Conservation (phyloP, 2,797 vertebrate genomes). For the Synanceia verrucosa region DNA sequence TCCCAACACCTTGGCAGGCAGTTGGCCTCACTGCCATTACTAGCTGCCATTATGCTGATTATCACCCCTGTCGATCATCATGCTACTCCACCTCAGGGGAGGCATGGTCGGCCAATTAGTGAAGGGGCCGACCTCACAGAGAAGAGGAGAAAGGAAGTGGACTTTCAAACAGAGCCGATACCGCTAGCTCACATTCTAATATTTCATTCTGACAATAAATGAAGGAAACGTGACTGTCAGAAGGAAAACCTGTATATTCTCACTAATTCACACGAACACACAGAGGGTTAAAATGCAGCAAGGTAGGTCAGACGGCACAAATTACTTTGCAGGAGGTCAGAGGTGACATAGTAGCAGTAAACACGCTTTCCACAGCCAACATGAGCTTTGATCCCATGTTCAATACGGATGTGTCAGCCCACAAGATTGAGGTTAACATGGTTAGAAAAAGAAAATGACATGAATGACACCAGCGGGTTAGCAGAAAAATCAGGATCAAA, state of each 20-base stretch:
- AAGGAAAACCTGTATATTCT: conserved; percentile 33
- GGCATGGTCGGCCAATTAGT: conserved; percentile 61
- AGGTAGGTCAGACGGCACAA: conserved; percentile 16
- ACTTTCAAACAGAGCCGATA: background rate
- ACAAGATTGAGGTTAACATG: conserved; percentile 63
- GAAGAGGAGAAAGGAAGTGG: background rate
- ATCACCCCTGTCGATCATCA: conserved; percentile 75
- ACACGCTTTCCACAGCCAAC: conserved; percentile 47
- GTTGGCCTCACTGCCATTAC: conserved; percentile 51
- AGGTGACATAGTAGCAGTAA: conserved; percentile 57
- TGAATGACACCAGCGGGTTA: conserved; percentile 21
- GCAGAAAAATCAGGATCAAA: conserved; percentile 37
- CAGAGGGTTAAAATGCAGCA: conserved; percentile 53
- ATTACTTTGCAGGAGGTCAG: conserved; percentile 23
- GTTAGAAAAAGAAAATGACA: conserved; percentile 40
- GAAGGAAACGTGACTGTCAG: background rate
- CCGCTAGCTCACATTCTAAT: background rate
- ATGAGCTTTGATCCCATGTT: conserved; percentile 30
- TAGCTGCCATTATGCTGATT: conserved; percentile 73
- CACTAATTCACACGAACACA: conserved; percentile 40
- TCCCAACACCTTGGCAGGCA: conserved; percentile 70
- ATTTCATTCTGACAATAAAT: background rate
- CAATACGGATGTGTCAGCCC: conserved; percentile 35
- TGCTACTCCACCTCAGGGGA: conserved; percentile 20
- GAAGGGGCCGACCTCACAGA: conserved; percentile 8